phyloP scores from a whole-genome alignment of 2,888 invertebrate genomes.

The Lampropteryx suffumata region DNA sequence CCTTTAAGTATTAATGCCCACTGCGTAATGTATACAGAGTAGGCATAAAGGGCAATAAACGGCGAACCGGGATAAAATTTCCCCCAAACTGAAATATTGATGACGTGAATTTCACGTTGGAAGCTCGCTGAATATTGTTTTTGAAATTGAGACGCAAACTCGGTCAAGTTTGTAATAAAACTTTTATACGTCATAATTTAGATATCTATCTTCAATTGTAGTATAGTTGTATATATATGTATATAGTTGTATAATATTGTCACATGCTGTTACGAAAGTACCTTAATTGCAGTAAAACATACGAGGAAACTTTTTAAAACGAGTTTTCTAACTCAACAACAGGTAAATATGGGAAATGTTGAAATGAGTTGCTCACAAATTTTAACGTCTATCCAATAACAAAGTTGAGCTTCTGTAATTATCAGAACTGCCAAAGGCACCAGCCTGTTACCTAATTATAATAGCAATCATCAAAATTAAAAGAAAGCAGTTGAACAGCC shows the following conservation, averaged over 20 bases:
- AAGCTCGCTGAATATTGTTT: constrained; percentile 21
- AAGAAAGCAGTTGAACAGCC: constrained; percentile 30
- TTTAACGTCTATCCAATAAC: constrained; percentile 1
- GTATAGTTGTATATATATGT: no score
- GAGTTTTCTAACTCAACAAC: constrained; percentile 4
- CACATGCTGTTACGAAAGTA: constrained; percentile 5
- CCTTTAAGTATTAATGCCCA: constrained; percentile 37
- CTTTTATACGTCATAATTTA: constrained; percentile 9
- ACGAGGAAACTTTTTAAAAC: constrained; percentile 2
- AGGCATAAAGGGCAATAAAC: constrained; percentile 31
- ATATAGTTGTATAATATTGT: no score
- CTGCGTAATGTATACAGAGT: constrained; percentile 23
- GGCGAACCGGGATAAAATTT: constrained; percentile 27
- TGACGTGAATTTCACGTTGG: constrained; percentile 21
- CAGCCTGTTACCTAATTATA: constrained; percentile 25
- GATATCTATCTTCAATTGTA: no score
- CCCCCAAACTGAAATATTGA: constrained; percentile 31
- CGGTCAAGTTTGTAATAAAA: constrained; percentile 19
- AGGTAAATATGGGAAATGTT: background rate
- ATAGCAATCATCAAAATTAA: constrained; percentile 29
- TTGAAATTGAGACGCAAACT: constrained; percentile 22
- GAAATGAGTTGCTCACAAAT: constrained; percentile 4
- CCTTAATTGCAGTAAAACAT: constrained; percentile 5
- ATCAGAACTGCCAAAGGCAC: constrained; percentile 8
- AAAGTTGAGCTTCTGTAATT: background rate